Conservation (phyloP, 2,888 invertebrate species). For the Adelognathus sp. region DNA sequence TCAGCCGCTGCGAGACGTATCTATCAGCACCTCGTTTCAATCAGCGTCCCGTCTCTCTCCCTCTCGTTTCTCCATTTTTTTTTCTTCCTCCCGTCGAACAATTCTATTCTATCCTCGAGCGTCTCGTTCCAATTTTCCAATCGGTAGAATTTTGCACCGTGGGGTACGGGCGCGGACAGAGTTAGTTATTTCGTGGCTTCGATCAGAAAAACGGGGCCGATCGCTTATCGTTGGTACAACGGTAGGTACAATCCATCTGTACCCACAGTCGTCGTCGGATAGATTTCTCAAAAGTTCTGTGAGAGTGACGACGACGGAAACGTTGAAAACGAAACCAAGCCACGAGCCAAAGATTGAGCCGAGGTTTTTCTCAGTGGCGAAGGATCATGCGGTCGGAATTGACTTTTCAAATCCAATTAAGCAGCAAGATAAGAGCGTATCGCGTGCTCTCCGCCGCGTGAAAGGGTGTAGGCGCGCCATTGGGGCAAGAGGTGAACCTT, state of each 20-base stretch:
- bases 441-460: not conserved
- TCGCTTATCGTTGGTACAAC: not conserved
- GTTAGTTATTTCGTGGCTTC: not conserved
- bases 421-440: constrained; percentile 7
- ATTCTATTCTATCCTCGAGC: not conserved
- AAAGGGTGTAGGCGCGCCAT: not conserved
- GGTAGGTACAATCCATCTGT: not conserved
- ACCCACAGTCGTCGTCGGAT: not conserved
- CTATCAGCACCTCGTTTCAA: not conserved
- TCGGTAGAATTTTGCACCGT: not conserved
- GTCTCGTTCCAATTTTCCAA: not conserved
- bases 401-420: constrained; percentile 18
- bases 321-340: not conserved
- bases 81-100: not conserved
- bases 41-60: too few relatives aligned
- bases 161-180: not conserved
- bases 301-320: not conserved
- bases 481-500: not conserved
- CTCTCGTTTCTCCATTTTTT: not conserved
- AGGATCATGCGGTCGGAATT: constrained; percentile 14
- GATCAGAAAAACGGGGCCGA: not conserved
- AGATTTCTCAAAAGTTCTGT: not conserved
- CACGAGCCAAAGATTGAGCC: not conserved
- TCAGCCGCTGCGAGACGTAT: not conserved
- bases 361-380: not conserved